A percentile compares a stretch with the other conserved stretches of the same genome.
phyloP scores from a whole-genome alignment of 2,888 invertebrate genomes.

The Fragum fragum region DNA sequence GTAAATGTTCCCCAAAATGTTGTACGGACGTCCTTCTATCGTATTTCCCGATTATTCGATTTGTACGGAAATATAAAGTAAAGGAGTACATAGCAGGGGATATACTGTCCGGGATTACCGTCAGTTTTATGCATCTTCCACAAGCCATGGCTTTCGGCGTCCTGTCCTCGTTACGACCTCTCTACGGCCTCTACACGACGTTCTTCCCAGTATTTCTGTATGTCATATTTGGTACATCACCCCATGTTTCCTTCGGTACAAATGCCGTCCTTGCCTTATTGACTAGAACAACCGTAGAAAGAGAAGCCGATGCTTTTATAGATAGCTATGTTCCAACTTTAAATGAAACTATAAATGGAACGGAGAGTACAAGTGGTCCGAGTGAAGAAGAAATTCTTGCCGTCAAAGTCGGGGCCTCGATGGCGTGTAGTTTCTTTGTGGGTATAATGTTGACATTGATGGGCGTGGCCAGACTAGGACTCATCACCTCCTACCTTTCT shows the following conservation, averaged over 20 bases:
- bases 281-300: constrained; percentile 74
- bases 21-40: constrained; percentile 22
- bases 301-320: constrained; percentile 50
- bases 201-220: constrained; percentile 81
- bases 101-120: constrained; percentile 78
- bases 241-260: constrained; percentile 80
- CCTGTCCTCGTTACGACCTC: constrained; percentile 77
- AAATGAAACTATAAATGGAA: constrained; percentile 18
- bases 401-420: constrained; percentile 47
- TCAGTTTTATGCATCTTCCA: constrained; percentile 83
- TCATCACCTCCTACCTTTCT: constrained; percentile 75
- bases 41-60: constrained; percentile 64
- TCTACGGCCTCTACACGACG: constrained; percentile 79
- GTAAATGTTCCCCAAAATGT: not conserved
- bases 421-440: constrained; percentile 58
- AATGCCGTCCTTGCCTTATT: constrained; percentile 82
- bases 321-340: not conserved
- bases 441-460: constrained; percentile 70
- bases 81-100: constrained; percentile 74
- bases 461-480: constrained; percentile 72
- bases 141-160: constrained; percentile 82
- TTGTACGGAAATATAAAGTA: constrained; percentile 69
- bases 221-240: constrained; percentile 79
- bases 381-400: constrained; percentile 49
- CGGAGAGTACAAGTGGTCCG: constrained; percentile 18